These are phyloP conservation scores for Lithophane socia DNA, from an alignment of 2,888 invertebrate species.

Conservation along the genomic window DNA sequence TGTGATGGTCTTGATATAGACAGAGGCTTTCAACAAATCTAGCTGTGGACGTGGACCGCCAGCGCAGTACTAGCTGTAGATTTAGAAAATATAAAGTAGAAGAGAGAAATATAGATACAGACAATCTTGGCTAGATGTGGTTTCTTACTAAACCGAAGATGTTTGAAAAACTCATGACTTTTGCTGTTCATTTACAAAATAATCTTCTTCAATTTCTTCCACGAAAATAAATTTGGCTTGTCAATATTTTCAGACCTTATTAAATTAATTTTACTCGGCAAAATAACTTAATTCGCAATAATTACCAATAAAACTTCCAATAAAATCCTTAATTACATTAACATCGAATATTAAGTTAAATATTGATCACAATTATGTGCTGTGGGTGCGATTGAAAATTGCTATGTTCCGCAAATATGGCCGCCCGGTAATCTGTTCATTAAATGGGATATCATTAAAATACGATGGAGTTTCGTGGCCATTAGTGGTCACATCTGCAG, in stretches of 20 bases:
- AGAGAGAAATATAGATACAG: no score
- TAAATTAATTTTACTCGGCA: background rate
- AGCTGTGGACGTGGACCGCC: constrained; percentile 2
- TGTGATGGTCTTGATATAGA: constrained; percentile 50
- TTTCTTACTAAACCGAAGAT: background rate
- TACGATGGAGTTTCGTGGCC: constrained; percentile 51
- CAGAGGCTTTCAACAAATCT: constrained; percentile 44
- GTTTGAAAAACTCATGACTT: background rate
- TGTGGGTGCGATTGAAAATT: constrained; percentile 39
- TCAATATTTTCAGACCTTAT: background rate
- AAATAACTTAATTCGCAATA: constrained; percentile 14
- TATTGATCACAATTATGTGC: constrained; percentile 46
- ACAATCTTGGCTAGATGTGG: background rate
- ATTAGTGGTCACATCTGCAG: constrained; percentile 59
- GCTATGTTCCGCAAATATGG: constrained; percentile 30
- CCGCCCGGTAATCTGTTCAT: constrained; percentile 50
- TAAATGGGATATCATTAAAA: constrained; percentile 56
- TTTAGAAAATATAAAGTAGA: background rate
- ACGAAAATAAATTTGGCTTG: background rate
- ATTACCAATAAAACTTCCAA: constrained; percentile 32
- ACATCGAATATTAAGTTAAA: constrained; percentile 40
- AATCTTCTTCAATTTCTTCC: no score
- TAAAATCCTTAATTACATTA: constrained; percentile 19
- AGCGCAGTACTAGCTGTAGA: background rate
- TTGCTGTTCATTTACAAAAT: background rate